Percentiles rank a stretch among this genome's conserved stretches.
These are phyloP conservation scores for Choristoneura fumiferana DNA, from an alignment of 1,140 invertebrate species.

Conservation along the genomic window DNA sequence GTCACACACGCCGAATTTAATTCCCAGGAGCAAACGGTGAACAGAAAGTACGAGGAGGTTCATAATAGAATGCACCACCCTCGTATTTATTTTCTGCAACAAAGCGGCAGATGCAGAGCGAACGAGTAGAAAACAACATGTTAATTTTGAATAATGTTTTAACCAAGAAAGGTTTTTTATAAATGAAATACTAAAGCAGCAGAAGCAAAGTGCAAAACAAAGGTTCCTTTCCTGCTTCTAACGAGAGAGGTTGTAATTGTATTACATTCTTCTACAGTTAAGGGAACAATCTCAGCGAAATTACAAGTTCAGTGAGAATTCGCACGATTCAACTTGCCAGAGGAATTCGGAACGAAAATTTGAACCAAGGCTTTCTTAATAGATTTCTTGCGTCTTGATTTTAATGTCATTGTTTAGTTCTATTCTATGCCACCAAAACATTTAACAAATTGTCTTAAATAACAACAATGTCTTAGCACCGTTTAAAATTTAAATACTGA, in stretches of 20 bases:
- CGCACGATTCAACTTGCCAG: constrained; percentile 38
- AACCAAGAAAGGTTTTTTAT: not conserved
- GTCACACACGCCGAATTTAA: constrained; percentile 9
- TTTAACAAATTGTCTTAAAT: not conserved
- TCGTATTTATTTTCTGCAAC: not conserved
- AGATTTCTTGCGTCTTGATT: not conserved
- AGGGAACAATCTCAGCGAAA: constrained; percentile 60
- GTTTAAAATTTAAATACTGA: not conserved
- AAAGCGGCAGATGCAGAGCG: not conserved
- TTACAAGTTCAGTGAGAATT: constrained; percentile 48
- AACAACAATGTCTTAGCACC: no score
- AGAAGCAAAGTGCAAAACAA: constrained; percentile 30
- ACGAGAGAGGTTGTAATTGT: constrained; percentile 57
- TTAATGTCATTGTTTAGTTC: not conserved
- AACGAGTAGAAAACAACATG: not conserved
- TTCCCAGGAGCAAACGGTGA: not conserved
- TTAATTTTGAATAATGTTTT: not conserved
- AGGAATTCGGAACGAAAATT: constrained; percentile 37
- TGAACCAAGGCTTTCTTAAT: constrained; percentile 20
- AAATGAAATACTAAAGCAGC: not conserved
- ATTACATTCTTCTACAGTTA: constrained; percentile 60
- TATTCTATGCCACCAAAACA: not conserved
- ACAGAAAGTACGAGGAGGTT: constrained; percentile 3
- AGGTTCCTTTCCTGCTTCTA: constrained; percentile 23
- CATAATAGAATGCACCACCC: not conserved